A percentile compares a stretch with the other conserved stretches of the same genome.
phyloP scores from a whole-genome alignment of 1,140 invertebrate genomes.

The Lasioglossum baleicum region DNA sequence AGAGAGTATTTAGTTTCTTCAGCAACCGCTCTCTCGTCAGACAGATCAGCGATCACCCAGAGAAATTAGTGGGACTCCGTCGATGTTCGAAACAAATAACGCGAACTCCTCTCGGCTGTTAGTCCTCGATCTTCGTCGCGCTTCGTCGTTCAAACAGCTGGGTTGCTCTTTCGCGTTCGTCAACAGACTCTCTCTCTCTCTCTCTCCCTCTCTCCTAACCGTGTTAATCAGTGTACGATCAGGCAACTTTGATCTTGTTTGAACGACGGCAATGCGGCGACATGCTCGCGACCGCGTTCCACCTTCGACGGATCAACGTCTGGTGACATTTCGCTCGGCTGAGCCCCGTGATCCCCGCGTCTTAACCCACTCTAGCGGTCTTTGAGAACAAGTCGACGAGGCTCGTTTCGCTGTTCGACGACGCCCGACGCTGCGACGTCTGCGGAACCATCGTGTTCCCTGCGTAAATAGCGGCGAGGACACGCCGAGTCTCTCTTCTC shows the following conservation, averaged over 20 bases:
- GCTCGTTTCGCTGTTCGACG: background rate
- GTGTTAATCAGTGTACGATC: constrained; percentile 1
- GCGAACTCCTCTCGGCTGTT: too few relatives aligned
- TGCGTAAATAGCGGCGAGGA: constrained; percentile 34
- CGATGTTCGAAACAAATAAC: too few relatives aligned
- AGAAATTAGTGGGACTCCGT: too few relatives aligned
- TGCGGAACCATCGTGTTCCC: background rate
- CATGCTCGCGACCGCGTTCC: background rate
- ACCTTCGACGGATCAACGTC: background rate
- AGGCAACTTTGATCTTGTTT: constrained; percentile 23
- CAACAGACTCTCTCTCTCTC: background rate
- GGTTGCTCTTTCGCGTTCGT: background rate
- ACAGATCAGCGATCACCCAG: too few relatives aligned
- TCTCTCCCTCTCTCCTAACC: too few relatives aligned
- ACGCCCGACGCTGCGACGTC: background rate
- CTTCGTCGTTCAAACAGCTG: background rate
- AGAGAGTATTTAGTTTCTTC: too few relatives aligned
- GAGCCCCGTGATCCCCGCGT: background rate
- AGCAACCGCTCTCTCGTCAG: too few relatives aligned
- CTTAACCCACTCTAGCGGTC: background rate
- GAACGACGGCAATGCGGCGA: background rate
- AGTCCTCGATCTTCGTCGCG: too few relatives aligned
- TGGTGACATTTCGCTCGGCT: constrained; percentile 15
- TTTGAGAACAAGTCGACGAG: background rate
- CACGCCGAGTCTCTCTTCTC: background rate